Evolutionary conservation across 2,888 invertebrate genomes (phyloP).

Genomic region (Himalopsyche tibetana): DNA sequence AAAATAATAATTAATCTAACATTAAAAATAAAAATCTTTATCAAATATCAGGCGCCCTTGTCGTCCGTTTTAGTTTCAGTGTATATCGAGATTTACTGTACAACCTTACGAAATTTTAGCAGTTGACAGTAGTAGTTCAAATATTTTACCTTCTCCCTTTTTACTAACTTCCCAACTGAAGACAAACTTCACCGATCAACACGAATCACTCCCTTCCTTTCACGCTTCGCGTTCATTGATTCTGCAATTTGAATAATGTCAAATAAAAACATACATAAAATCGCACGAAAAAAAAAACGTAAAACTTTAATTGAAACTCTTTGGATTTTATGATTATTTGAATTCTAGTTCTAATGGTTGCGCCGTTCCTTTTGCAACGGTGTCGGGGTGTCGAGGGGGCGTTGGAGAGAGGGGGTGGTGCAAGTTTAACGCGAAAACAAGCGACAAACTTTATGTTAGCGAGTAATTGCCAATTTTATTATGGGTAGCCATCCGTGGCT

Average conservation of each 20-base stretch:
- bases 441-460: conserved; percentile 23
- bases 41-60: no score
- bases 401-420: neutral
- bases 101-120: no score
- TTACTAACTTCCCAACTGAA: neutral
- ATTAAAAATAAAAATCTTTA: no score
- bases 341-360: conserved; percentile 16
- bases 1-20: no score
- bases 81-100: no score
- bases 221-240: neutral
- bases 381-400: neutral
- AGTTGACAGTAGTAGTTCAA: no score
- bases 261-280: conserved; percentile 31
- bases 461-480: conserved; percentile 29
- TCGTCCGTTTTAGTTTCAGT: no score
- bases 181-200: conserved; percentile 2
- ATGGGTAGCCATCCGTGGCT: conserved; percentile 3
- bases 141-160: neutral
- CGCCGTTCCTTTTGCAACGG: neutral
- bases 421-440: conserved; percentile 25
- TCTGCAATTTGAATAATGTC: conserved; percentile 24
- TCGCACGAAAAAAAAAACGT: conserved; percentile 19
- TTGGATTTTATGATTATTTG: conserved; percentile 28
- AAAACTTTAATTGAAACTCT: conserved; percentile 30
- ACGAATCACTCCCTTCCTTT: neutral